phyloP scores from a whole-genome alignment of 2,113 vertebrate genomes.

The Panthera uncia region DNA sequence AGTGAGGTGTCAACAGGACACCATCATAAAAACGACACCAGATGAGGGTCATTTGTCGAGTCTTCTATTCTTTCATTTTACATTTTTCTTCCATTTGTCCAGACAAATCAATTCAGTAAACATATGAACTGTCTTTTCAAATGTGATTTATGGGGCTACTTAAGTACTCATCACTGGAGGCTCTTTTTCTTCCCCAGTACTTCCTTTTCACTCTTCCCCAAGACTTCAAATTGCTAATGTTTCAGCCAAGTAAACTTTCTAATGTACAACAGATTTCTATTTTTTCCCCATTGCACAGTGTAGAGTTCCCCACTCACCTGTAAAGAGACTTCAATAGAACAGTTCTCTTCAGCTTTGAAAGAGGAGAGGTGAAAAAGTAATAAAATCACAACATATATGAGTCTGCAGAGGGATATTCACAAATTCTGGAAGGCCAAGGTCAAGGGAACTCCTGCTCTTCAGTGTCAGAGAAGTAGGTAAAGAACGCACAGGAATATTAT shows the following conservation, averaged over 20 bases:
- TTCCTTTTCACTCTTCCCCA: conserved; percentile 27
- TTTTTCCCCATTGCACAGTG: neutral
- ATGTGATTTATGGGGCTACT: conserved; percentile 70
- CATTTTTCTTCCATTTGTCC: conserved; percentile 67
- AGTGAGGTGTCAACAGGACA: neutral
- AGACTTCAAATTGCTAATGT: conserved; percentile 54
- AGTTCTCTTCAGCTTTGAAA: neutral
- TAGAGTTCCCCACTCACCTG: neutral
- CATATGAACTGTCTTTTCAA: conserved; percentile 72
- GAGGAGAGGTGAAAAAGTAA: neutral
- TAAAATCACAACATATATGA: neutral
- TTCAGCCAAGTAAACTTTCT: conserved; percentile 56
- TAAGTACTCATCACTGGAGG: conserved; percentile 65
- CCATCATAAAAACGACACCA: neutral
- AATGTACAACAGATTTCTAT: conserved; percentile 22
- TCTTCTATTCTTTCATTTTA: conserved; percentile 66
- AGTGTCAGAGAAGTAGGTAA: neutral
- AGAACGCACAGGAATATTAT: neutral
- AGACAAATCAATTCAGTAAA: conserved; percentile 73
- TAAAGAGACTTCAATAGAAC: conserved; percentile 2
- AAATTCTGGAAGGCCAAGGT: neutral
- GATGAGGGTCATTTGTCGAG: conserved; percentile 30
- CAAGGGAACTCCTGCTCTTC: neutral
- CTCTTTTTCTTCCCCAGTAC: neutral
- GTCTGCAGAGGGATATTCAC: neutral